Evolutionary conservation across 2,113 vertebrate genomes (phyloP), one percentile per base, ranked within the genome.

Genomic region (Mugil cephalus): DNA sequence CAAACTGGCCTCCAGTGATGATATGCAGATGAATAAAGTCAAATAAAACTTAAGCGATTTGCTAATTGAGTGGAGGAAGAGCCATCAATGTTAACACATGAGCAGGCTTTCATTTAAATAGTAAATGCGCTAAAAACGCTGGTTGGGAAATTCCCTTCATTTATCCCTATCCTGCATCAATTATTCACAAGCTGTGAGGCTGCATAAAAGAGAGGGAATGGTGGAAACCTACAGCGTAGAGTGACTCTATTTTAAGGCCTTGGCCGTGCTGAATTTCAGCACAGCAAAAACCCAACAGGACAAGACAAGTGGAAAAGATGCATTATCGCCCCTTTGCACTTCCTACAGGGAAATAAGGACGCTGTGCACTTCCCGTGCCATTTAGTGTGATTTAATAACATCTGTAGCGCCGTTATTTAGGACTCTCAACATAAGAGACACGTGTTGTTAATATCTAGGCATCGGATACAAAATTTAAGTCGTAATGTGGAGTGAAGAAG

Each of bases 151-250:
- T 62, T 62, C 77, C 69, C 72, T 54, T 68, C 13, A 10, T 72
- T 74, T 51, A 42, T 74, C 64, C 61, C 61, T 15, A 17, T 35
- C 13, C 60, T 8, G 17, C n/a, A 64, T 88, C 52, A 75, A 90
- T 80, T 56, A 88, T 88, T 87, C 70, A 89, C 14, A 11, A 53
- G 56, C 38, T 70, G 45, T 54, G 46, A 47, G 38, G 14, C 48
- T 89, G 66, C 75, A 51, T 86, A 89, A 91, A 46, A 51, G 12
- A 10, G 38, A 75, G 60, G 19, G 58, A 69, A 77, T 74, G 67
- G 43, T 71, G 74, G 80, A 81, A 73, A 47, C 40, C 39, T 55
- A 70, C 42, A 46, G 69, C 10, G 43, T 65, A 46, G 59, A 76
- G 48, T 24, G 24, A 21, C 40, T 69, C 61, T 77, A 77, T 88